These are phyloP conservation scores for Apoda limacodes DNA, from an alignment of 2,888 invertebrate genomes.

Conservation along the genomic window DNA sequence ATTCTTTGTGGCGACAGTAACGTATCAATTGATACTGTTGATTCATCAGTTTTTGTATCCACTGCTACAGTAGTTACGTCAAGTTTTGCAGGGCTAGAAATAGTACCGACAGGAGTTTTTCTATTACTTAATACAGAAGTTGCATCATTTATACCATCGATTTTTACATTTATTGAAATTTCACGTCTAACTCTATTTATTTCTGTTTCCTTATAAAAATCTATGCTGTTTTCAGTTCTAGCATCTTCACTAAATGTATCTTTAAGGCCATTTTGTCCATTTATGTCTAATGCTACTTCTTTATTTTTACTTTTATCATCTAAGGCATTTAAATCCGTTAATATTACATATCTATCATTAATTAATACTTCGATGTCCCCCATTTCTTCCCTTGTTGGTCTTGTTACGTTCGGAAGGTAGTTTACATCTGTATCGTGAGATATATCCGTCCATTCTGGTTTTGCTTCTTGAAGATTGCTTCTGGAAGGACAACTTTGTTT, in stretches of 20 bases:
- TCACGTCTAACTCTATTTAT: neutral
- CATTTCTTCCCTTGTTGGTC: conserved; percentile 31
- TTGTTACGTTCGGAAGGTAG: conserved; percentile 28
- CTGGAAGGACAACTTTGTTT: too few species aligned
- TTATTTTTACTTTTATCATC: neutral
- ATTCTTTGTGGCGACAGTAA: conserved; percentile 9
- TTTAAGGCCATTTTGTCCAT: too few species aligned
- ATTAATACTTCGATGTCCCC: conserved; percentile 37
- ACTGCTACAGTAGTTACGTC: too few species aligned
- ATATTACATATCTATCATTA: conserved; percentile 33
- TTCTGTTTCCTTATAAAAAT: too few species aligned
- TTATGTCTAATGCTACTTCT: neutral
- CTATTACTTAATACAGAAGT: too few species aligned
- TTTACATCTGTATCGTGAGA: conserved; percentile 54
- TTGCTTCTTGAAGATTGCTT: conserved; percentile 15
- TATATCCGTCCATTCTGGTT: conserved; percentile 37
- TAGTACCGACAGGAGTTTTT: too few species aligned
- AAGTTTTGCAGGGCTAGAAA: too few species aligned
- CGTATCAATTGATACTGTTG: conserved; percentile 1
- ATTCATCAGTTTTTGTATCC: neutral
- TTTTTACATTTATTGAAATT: neutral
- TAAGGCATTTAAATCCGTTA: too few species aligned
- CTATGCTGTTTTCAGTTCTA: neutral
- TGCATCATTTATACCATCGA: too few species aligned
- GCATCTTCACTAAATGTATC: too few species aligned